Conservation (phyloP, 2,113 vertebrate genomes). For the Melanerpes formicivorus region DNA sequence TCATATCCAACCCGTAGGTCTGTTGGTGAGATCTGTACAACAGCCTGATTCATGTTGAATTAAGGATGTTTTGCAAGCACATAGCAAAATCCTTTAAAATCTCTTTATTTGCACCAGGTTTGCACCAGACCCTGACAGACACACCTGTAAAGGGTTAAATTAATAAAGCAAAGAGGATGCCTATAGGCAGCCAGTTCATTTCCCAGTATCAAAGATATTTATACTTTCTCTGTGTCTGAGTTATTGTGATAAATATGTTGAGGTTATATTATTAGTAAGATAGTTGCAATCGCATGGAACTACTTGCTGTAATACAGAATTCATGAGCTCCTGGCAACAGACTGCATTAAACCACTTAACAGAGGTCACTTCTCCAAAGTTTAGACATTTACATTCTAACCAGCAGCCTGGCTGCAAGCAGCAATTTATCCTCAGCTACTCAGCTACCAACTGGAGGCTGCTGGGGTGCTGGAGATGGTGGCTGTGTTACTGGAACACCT, state of each 20-base stretch:
- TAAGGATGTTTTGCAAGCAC: neutral
- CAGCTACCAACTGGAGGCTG: neutral
- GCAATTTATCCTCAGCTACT: neutral
- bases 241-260: slow-evolving; percentile 76
- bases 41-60: neutral
- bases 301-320: slow-evolving; percentile 73
- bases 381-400: slow-evolving; percentile 72
- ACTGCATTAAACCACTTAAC: slow-evolving; percentile 72
- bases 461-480: neutral
- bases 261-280: slow-evolving; percentile 76
- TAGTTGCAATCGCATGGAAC: slow-evolving; percentile 76
- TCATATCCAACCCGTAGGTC: neutral
- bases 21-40: neutral
- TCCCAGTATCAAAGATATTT: slow-evolving; percentile 67
- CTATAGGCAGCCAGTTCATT: slow-evolving; percentile 59
- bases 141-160: slow-evolving; percentile 56
- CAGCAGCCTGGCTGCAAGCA: slow-evolving; percentile 36
- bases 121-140: neutral
- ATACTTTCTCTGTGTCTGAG: slow-evolving; percentile 66
- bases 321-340: slow-evolving; percentile 74
- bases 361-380: slow-evolving; percentile 68
- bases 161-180: slow-evolving; percentile 46
- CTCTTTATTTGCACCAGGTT: neutral
- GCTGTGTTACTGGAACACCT: neutral
- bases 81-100: neutral